A percentile compares a stretch with the other conserved stretches of the same genome.
These are phyloP conservation scores for Anser brachyrhynchus DNA, from an alignment of 2,113 vertebrate genomes.

Conservation along the genomic window DNA sequence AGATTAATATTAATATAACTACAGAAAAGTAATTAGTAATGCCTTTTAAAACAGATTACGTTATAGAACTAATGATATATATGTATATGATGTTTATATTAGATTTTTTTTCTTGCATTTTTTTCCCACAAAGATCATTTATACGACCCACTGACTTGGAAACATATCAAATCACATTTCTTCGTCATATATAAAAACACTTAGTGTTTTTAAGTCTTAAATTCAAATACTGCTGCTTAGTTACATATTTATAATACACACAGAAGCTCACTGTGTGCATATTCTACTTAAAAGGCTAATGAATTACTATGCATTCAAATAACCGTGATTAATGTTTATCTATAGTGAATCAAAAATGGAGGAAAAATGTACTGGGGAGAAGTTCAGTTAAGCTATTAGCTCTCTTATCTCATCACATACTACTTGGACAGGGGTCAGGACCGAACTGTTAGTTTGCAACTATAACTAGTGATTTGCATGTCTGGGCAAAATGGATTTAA, in stretches of 20 bases:
- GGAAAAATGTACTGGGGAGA: neutral
- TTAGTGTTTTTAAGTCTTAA: neutral
- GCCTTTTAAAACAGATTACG: neutral
- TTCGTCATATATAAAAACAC: neutral
- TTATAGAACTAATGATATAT: neutral
- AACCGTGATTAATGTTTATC: neutral
- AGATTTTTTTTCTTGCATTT: neutral
- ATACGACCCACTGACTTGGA: neutral
- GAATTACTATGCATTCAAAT: neutral
- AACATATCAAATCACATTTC: neutral
- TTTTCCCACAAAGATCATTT: neutral
- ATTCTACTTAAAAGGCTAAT: neutral
- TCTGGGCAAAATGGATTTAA: neutral
- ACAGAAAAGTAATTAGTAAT: neutral
- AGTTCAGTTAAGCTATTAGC: neutral
- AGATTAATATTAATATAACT: neutral
- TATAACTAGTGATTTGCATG: neutral
- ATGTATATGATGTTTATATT: neutral
- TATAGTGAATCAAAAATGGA: neutral
- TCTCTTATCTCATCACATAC: neutral
- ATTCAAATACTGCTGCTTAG: neutral
- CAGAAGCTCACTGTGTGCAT: neutral
- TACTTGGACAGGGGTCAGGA: neutral
- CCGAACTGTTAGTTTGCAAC: neutral
- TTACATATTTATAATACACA: neutral